Evolutionary conservation across 2,888 invertebrate genomes (phyloP), one percentile per base, ranked within the genome.

Genomic region (Andrena haemorrhoa): DNA sequence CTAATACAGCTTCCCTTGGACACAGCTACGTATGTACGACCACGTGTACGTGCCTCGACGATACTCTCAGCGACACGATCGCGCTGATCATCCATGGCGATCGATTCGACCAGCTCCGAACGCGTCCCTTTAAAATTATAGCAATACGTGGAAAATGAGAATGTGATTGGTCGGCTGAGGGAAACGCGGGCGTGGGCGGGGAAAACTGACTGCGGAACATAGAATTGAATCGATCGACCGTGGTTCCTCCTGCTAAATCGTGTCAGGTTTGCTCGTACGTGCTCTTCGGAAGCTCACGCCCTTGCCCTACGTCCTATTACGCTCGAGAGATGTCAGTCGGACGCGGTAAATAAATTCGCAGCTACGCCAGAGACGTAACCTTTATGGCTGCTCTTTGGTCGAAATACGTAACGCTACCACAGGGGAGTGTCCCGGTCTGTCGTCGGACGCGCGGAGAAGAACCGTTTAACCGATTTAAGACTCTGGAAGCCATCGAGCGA

Each of bases 1-100:
- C 69, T 85, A 79, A 85, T 84, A 84, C 83, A 66, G 83, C 78
- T 84, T 69, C 74, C 74, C 69, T 64, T 70, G 73, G 70, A 84
- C 80, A 73, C 86, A 83, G 82, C 82, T 84, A 86, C 76, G 56
- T 72, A 77, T 49, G 61, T 72, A 79, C 23, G 29, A 29, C 53
- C 49, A 47, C 53, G 53, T 23, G 26, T 47, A 60, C 69, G 68
- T 56, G 79, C 47, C 26, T 31, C 41, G 56, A 79, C 47, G 74
- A 77, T 74, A 69, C 64, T 53, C 26, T 10, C 0, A 10, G n/a
- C 49, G 68, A 41, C 51, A 26, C 12, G 31, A 23, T 6, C 53
- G 7, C 51, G 1, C 12, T 23, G 58, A 70, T 47, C 35, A 47
- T 56, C 63, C 10, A 51, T 12, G 23, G n/a, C 12, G 20, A 47